Percentiles rank a stretch among this genome's conserved stretches.
Conservation (phyloP, 2,888 invertebrate species). For the Hirtodrosophila histrioides region DNA sequence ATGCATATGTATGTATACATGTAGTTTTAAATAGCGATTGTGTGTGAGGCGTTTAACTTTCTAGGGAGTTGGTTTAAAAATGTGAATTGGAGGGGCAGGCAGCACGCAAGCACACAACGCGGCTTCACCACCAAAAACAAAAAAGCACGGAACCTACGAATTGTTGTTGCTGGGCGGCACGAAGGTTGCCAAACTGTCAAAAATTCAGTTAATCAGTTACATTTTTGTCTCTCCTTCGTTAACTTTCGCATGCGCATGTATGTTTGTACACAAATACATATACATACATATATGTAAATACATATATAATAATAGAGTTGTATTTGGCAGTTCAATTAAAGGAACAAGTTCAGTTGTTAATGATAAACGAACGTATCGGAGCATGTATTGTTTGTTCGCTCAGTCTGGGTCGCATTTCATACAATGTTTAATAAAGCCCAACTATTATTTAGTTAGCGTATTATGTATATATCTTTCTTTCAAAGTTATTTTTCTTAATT, state of each 20-base stretch:
- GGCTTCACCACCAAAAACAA: neutral
- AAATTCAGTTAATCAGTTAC: conserved; percentile 46
- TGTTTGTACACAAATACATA: conserved; percentile 25
- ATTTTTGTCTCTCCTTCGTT: conserved; percentile 51
- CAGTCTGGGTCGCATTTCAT: no score
- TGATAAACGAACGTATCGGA: no score
- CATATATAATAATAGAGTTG: neutral
- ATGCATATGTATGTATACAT: neutral
- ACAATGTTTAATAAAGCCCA: no score
- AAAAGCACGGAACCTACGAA: neutral
- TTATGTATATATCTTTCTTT: no score
- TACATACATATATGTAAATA: no score
- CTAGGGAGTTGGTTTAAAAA: conserved; percentile 56
- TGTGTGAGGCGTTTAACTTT: conserved; percentile 58
- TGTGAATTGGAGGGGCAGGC: conserved; percentile 21
- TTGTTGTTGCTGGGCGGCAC: conserved; percentile 9
- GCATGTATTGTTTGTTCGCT: no score
- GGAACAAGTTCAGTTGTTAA: no score
- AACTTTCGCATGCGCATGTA: conserved; percentile 24
- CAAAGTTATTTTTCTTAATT: no score
- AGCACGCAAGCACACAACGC: conserved; percentile 17
- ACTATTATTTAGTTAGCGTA: no score
- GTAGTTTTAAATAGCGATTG: conserved; percentile 29
- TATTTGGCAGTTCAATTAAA: neutral
- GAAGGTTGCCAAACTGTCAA: conserved; percentile 51